Evolutionary conservation across 2,113 vertebrate species (phyloP), one percentile per base, ranked within the genome.

Genomic region (Barnardius zonarius): DNA sequence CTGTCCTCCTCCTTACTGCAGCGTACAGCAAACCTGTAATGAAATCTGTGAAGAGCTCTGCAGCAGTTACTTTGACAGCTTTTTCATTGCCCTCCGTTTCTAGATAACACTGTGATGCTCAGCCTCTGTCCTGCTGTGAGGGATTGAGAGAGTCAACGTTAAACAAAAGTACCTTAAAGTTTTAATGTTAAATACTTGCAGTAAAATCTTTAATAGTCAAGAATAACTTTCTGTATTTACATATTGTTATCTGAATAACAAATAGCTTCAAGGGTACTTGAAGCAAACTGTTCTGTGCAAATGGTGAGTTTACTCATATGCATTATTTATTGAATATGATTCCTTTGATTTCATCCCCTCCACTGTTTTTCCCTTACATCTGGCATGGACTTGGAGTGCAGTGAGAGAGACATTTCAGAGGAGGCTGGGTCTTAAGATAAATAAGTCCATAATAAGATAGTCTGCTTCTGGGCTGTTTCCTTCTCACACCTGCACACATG

Each of bases 41-140:
- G 95, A 95, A 96, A 96, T 87, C 91, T 1, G 4, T 89, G 78
- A 90, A 83, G 79, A 84, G 67, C 81, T 94, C 67, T 62, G 83
- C 84, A 75, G 90, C 92, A 86, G 70, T 95, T 94, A 82, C 86
- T 91, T 94, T 92, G 95, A 93, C 78, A 88, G 93, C 92, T 92
- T 88, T 67, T 93, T 88, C 90, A 93, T 94, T 96, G 90, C 88
- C 88, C 93, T 93, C 41, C 83, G 54, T 92, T 94, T 90, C 83
- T 69, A 44, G 69, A 33, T 78, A 78, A 48, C 20, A 5, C 46
- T 59, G 30, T 39, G 90, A 81, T 72, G 7, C 30, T 83, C 88
- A 48, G 69, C 64, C 73, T 81, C 61, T 84, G 88, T 46, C 95
- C 90, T 43, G 52, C 92, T 66, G 82, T 74, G 66, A 81, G 52